phyloP scores from a whole-genome alignment of 1,140 invertebrate species.

The Neodiprion fabricii region DNA sequence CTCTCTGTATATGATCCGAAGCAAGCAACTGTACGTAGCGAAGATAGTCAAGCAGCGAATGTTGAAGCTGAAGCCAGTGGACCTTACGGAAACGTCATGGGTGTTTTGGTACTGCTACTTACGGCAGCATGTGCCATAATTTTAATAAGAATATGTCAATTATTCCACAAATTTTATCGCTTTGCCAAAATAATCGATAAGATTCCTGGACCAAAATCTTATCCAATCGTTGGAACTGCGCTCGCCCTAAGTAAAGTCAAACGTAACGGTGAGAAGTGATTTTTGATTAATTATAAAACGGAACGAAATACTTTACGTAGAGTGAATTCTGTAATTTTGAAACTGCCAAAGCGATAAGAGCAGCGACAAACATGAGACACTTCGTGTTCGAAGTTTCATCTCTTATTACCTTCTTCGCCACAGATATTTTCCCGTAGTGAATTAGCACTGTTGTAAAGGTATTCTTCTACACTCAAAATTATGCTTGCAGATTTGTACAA shows the following conservation, averaged over 20 bases:
- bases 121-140: background rate
- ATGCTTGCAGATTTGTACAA: slow-evolving; percentile 31
- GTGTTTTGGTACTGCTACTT: background rate
- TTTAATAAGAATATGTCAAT: background rate
- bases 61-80: background rate
- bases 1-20: no score
- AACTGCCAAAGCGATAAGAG: no score
- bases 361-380: no score
- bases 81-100: background rate
- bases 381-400: no score
- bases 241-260: background rate
- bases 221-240: background rate
- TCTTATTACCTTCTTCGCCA: no score
- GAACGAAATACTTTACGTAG: no score
- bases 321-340: no score
- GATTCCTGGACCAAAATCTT: background rate
- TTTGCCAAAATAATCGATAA: background rate
- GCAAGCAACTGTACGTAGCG: no score
- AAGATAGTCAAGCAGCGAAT: background rate
- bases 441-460: no score
- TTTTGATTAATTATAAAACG: no score
- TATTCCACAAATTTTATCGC: background rate
- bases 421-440: no score
- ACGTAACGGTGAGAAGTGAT: background rate
- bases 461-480: no score